Evolutionary conservation across 2,113 vertebrate species (phyloP), one percentile per base, ranked within the genome.

Genomic region (Engraulis encrasicolus): DNA sequence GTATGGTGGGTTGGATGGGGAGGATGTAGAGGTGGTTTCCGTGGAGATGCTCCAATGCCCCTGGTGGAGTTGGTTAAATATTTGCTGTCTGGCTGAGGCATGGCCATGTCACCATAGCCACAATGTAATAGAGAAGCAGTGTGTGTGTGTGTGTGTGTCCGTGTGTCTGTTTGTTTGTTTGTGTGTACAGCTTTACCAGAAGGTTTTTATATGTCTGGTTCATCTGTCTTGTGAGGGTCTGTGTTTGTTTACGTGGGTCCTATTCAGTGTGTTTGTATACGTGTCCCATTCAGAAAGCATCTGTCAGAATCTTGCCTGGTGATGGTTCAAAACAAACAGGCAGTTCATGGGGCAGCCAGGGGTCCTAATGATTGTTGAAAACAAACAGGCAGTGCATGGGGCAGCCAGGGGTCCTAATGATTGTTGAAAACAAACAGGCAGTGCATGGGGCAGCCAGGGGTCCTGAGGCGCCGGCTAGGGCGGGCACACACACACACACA

Each of bases 271-370:
- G 15, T 34, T 36, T 74, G 11, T 31, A 15, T 14, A 34, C 6
- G 66, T 31, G 54, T 58, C n/a, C n/a, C n/a, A n/a, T n/a, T n/a
- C n/a, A 82, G 19, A 78, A 23, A 38, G 23, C 2, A 50, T 52
- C 18, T 14, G 80, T 78, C 52, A 12, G 45, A n/a, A n/a, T n/a
- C n/a, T n/a, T 74, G 38, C 81, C 20, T 20, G 45, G 17, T 78
- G 58, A 79, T 79, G 54, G 37, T 86, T 52, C n/a, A 81, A 71
- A 66, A 54, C 79, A 83, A 77, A 83, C 78, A 83, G 40, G 34
- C 58, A 31, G 77, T n/a, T 49, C 77, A 85, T 40, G n/a, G n/a
- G n/a, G n/a, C n/a, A n/a, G n/a, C n/a, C n/a, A n/a, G n/a, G n/a
- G n/a, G n/a, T n/a, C n/a, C n/a, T n/a, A n/a, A n/a, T n/a, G n/a